A percentile compares a stretch with the other conserved stretches of the same genome.
Evolutionary conservation across 2,888 invertebrate genomes (phyloP).

Genomic region (Aleiodes alternator): DNA sequence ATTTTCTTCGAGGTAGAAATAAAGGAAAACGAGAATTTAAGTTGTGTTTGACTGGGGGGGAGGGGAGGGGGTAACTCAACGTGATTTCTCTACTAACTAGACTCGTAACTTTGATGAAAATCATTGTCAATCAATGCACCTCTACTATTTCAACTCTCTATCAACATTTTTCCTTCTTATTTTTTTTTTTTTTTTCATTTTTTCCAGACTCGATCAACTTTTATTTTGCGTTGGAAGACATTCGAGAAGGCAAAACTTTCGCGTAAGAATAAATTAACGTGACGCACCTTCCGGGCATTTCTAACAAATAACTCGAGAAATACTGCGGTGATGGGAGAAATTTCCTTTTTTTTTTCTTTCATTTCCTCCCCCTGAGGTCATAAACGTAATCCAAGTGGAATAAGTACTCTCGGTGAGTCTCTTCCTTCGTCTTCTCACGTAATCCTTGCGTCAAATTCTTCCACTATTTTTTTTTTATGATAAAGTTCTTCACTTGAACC

Average conservation of each 20-base stretch:
- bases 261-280: constrained; percentile 33
- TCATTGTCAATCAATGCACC: background rate
- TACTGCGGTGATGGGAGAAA: constrained; percentile 36
- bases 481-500: constrained; percentile 35
- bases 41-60: constrained; percentile 51
- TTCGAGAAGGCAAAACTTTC: background rate
- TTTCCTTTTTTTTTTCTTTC: constrained; percentile 44
- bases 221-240: background rate
- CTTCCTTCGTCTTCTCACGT: constrained; percentile 45
- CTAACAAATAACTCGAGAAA: constrained; percentile 38
- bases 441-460: constrained; percentile 55
- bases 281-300: constrained; percentile 34
- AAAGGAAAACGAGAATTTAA: background rate
- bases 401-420: constrained; percentile 48
- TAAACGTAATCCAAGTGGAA: constrained; percentile 56
- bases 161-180: constrained; percentile 1
- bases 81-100: constrained; percentile 5
- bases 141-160: background rate
- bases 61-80: constrained; percentile 5
- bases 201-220: constrained; percentile 8
- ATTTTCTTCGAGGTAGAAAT: constrained; percentile 32
- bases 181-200: too few relatives aligned
- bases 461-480: constrained; percentile 52
- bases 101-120: background rate
- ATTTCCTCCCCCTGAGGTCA: constrained; percentile 47